Evolutionary conservation across 2,888 invertebrate genomes (phyloP), one percentile per base, ranked within the genome.

Genomic region (Zeuzera pyrina): DNA sequence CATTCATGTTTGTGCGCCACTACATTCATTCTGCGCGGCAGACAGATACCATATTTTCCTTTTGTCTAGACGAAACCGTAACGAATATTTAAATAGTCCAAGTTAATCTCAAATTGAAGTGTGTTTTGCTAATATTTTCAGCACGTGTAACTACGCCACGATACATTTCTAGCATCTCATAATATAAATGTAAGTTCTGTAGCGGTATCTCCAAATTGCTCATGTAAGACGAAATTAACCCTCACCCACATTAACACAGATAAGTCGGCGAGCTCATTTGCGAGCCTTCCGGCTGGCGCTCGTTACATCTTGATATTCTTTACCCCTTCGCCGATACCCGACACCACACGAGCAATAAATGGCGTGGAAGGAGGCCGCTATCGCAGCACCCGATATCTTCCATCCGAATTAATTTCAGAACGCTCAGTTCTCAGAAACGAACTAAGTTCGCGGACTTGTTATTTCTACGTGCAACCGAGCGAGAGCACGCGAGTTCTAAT

Each of bases 231-330:
- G 58, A 76, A 79, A 81, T 83, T 81, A 81, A 81, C 83, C 83
- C 81, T 74, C 72, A 65, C 76, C 74, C 76, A 72, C 79, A 81
- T 79, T 79, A 81, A 72, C 64, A 61, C 67, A 79, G 81, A 83
- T 83, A 83, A 83, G 74, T 83, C 78, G 72, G 69, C 64, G 76
- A 77, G 83, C 83, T 83, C 81, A 83, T 81, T 83, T 83, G 81
- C 79, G 77, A 70, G 78, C 79, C 81, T 81, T 79, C 79, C 79
- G 81, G 78, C 77, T 68, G 70, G 63, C 49, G 76, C 71, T 74
- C 74, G 78, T 74, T 79, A 76, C 76, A 81, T 81, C 81, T 81
- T 77, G 79, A 83, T 83, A 81, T 81, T 83, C 81, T 83, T 81
- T 81, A 79, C 79, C 81, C 78, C 79, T 79, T 78, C 68, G 57